Conservation (phyloP, 2,888 invertebrate genomes). For the Apotomis betuletana region DNA sequence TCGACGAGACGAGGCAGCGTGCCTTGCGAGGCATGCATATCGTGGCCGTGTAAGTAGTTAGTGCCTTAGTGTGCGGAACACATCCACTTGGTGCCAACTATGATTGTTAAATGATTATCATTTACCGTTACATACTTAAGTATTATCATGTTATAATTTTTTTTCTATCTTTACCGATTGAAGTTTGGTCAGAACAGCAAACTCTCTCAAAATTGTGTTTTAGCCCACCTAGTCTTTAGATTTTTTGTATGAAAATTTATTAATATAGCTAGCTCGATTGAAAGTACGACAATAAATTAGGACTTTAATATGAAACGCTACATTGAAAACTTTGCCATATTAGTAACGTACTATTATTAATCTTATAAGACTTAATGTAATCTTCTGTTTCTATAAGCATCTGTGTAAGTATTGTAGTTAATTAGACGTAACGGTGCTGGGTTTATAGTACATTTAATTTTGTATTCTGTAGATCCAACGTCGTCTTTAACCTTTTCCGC, state of each 20-base stretch:
- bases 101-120: slow-evolving; percentile 54
- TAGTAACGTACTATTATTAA: slow-evolving; percentile 80
- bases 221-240: slow-evolving; percentile 82
- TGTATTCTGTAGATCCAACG: slow-evolving; percentile 76
- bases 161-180: slow-evolving; percentile 42
- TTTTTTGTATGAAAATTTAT: slow-evolving; percentile 67
- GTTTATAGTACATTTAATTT: slow-evolving; percentile 76
- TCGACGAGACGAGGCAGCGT: not conserved
- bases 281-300: slow-evolving; percentile 68
- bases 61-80: not conserved
- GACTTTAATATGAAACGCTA: slow-evolving; percentile 74
- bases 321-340: slow-evolving; percentile 84
- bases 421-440: slow-evolving; percentile 81
- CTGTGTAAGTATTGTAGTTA: slow-evolving; percentile 79
- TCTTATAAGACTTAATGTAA: slow-evolving; percentile 78
- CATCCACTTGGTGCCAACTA: slow-evolving; percentile 49
- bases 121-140: slow-evolving; percentile 25
- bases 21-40: not conserved
- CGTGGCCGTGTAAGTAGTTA: not conserved
- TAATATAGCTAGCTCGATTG: slow-evolving; percentile 70
- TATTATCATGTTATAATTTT: slow-evolving; percentile 34
- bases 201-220: slow-evolving; percentile 67
- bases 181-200: slow-evolving; percentile 52
- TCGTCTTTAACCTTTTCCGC: slow-evolving; percentile 67
- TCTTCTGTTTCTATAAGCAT: slow-evolving; percentile 71